These are phyloP conservation scores for Glyphotaelius pellucidus DNA, from an alignment of 2,888 invertebrate species.

Conservation along the genomic window DNA sequence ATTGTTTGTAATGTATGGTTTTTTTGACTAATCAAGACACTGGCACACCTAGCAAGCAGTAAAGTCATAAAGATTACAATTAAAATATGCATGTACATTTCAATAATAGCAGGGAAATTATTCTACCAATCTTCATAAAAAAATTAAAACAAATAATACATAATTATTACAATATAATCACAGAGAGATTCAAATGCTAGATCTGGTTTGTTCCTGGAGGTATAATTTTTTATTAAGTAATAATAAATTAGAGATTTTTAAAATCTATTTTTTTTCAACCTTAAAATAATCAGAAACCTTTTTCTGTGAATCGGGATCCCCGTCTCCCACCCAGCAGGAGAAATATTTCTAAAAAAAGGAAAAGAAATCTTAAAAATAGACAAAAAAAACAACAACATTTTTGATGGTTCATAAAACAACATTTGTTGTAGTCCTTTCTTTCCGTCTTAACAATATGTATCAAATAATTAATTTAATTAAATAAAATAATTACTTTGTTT, in stretches of 20 bases:
- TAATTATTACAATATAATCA: background rate
- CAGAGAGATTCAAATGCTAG: slow-evolving; percentile 15
- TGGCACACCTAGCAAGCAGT: too few species aligned
- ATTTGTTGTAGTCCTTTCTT: background rate
- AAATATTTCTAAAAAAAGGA: slow-evolving; percentile 72
- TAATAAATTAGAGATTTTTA: too few species aligned
- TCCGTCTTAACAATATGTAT: background rate
- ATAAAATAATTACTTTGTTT: too few species aligned
- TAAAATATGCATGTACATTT: too few species aligned
- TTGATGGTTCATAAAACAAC: background rate
- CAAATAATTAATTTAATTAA: background rate
- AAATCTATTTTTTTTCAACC: slow-evolving; percentile 1
- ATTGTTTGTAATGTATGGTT: too few species aligned
- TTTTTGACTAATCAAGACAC: too few species aligned
- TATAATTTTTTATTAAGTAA: background rate
- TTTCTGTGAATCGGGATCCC: slow-evolving; percentile 72
- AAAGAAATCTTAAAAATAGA: slow-evolving; percentile 3
- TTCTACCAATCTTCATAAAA: too few species aligned
- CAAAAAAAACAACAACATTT: background rate
- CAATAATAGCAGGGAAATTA: too few species aligned
- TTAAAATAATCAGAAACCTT: slow-evolving; percentile 74
- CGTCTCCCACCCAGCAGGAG: slow-evolving; percentile 73
- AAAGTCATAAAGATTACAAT: too few species aligned
- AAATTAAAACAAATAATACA: too few species aligned
- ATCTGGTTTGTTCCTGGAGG: background rate